Evolutionary conservation across 2,113 vertebrate species (phyloP), one percentile per base, ranked within the genome.

Genomic region (Eudorcas thomsonii): DNA sequence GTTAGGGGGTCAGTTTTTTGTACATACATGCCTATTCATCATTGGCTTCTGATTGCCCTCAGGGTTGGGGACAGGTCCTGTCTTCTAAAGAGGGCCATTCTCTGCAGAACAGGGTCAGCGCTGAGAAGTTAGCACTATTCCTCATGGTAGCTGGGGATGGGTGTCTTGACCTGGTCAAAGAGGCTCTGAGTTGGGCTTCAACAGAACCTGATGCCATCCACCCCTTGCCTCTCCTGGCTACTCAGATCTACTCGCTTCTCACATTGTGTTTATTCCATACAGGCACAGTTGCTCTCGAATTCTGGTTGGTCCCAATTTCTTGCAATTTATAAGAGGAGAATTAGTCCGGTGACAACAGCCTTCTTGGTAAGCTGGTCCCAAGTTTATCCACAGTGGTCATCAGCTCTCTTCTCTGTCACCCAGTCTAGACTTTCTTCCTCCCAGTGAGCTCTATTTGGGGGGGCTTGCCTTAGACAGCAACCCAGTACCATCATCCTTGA

Each of bases 51-150:
- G 62, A 74, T 67, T 16, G 15, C 3, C 12, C 39, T n/a, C 2
- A 1, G 21, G 33, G 36, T 28, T 4, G 3, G 3, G 3, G 2
- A 28, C 11, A 28, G 7, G 25, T 45, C 6, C 2, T n/a, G 30
- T 48, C 50, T 59, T 50, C 45, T 50, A 1, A 85, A 60, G n/a
- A 60, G 28, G 80, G 4, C 3, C 11, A 13, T 55, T 64, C 26
- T 80, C 77, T 28, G 25, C 36, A 82, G 52, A 88, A 57, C 9
- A 5, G 9, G 23, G 30, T 21, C 3, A 30, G 54, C 60, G 71
- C 5, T 39, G 50, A 91, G 55, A 82, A 50, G 30, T 30, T 5
- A 62, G 26, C 48, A 83, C 48, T 50, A 14, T 62, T 39, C 28
- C 43, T 84, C 54, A 33, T 1, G 55, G 52, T 26, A 57, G 67